phyloP scores from a whole-genome alignment of 1,140 invertebrate genomes.

The Oscheius sp. region DNA sequence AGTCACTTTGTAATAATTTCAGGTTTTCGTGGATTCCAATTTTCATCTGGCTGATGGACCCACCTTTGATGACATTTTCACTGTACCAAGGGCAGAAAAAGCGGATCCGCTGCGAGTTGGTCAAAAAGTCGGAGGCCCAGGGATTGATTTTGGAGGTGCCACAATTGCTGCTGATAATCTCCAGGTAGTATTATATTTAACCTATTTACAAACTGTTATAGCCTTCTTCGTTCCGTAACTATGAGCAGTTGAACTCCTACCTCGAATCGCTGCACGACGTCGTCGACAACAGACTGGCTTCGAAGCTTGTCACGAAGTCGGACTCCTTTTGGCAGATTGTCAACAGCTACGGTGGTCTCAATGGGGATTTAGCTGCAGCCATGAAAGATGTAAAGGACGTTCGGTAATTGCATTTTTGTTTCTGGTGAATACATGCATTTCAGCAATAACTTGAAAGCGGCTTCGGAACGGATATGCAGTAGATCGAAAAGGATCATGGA shows the following conservation, averaged over 20 bases:
- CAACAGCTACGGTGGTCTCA: constrained; percentile 54
- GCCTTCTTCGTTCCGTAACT: constrained; percentile 49
- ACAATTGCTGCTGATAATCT: constrained; percentile 18
- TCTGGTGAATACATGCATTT: constrained; percentile 2
- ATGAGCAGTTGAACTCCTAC: constrained; percentile 45
- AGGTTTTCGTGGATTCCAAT: constrained; percentile 78
- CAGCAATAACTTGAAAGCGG: constrained; percentile 15
- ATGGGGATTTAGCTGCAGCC: constrained; percentile 47
- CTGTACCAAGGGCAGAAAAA: constrained; percentile 2
- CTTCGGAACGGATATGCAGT: constrained; percentile 38
- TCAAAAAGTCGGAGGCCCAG: neutral
- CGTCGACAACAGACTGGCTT: constrained; percentile 52
- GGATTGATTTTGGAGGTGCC: constrained; percentile 5
- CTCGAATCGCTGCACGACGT: constrained; percentile 55
- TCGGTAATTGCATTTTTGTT: constrained; percentile 23
- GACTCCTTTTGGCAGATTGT: constrained; percentile 58
- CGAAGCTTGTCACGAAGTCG: constrained; percentile 53
- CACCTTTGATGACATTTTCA: constrained; percentile 82
- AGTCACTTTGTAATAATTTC: no score
- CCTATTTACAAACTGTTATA: constrained; percentile 5
- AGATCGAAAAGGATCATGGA: constrained; percentile 54
- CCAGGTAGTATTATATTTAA: constrained; percentile 6
- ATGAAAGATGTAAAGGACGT: constrained; percentile 34
- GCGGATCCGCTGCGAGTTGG: constrained; percentile 19
- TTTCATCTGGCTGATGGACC: constrained; percentile 78